Percentiles rank a stretch among this genome's conserved stretches.
phyloP scores from a whole-genome alignment of 92 coral and sea anemone genomes.

The Epizoanthus fatuus region DNA sequence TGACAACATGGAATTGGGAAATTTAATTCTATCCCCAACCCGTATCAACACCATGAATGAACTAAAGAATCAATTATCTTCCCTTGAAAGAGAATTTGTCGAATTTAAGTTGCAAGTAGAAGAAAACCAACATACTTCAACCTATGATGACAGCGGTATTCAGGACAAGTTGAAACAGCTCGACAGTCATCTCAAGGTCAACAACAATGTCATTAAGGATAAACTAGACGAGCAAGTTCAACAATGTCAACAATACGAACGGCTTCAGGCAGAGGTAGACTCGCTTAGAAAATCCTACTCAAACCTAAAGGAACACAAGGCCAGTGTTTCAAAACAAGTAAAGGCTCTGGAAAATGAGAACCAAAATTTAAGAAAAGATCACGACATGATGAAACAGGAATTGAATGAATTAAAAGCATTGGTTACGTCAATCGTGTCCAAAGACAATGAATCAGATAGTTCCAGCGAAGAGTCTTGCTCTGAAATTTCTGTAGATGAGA shows the following conservation, averaged over 20 bases:
- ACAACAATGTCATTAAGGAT: neutral
- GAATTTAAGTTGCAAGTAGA: constrained; percentile 11
- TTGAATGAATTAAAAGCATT: neutral
- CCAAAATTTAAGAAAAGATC: neutral
- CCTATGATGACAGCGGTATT: constrained; percentile 8
- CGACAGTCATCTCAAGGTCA: neutral
- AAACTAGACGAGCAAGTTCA: neutral
- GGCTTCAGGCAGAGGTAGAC: neutral
- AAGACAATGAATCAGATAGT: neutral
- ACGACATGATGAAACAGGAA: neutral
- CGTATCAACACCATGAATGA: constrained; percentile 13
- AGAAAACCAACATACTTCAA: neutral
- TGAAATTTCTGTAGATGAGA: neutral
- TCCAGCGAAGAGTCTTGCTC: constrained; percentile 8
- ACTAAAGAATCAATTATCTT: constrained; percentile 15
- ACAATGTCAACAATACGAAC: neutral
- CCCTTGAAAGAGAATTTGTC: constrained; percentile 12
- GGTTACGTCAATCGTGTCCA: neutral
- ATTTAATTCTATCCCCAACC: constrained; percentile 13
- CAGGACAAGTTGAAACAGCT: constrained; percentile 16
- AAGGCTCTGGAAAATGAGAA: neutral
- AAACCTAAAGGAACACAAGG: neutral
- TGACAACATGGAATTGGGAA: constrained; percentile 10
- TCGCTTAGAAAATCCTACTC: neutral
- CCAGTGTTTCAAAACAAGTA: neutral